These are phyloP conservation scores for Notothenia coriiceps DNA, from an alignment of 2,113 vertebrate species.

Conservation along the genomic window DNA sequence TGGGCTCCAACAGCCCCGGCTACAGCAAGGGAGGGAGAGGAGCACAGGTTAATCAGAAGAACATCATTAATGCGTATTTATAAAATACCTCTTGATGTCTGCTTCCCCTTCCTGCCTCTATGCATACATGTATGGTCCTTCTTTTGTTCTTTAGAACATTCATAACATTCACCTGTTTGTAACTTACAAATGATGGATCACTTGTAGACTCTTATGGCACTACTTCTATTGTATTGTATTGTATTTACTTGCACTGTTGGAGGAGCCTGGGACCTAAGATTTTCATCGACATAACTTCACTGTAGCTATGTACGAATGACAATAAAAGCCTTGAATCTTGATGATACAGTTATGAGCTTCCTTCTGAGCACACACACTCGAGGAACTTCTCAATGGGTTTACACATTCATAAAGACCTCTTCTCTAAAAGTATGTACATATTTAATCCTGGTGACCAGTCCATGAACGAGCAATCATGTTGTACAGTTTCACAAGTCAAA, in stretches of 20 bases:
- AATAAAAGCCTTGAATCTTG: too few relatives aligned
- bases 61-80: constrained; percentile 12
- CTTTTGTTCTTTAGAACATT: neutral
- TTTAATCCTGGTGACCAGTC: constrained; percentile 4
- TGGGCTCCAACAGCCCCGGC: constrained; percentile 95
- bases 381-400: neutral
- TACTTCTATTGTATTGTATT: too few relatives aligned
- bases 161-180: too few relatives aligned
- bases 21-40: constrained; percentile 61
- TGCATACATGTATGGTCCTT: neutral
- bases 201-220: too few relatives aligned
- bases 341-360: neutral
- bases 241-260: too few relatives aligned
- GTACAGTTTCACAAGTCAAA: constrained; percentile 12
- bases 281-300: too few relatives aligned
- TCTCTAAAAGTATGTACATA: constrained; percentile 5
- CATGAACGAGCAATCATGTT: constrained; percentile 7
- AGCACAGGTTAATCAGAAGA: neutral
- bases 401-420: constrained; percentile 13
- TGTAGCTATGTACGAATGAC: too few relatives aligned
- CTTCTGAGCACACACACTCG: neutral
- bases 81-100: constrained; percentile 1
- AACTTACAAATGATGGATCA: too few relatives aligned
- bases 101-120: neutral
- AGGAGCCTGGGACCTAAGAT: too few relatives aligned